Evolutionary conservation across 2,888 invertebrate genomes (phyloP), one percentile per base, ranked within the genome.

Genomic region (Drosophila conformis): DNA sequence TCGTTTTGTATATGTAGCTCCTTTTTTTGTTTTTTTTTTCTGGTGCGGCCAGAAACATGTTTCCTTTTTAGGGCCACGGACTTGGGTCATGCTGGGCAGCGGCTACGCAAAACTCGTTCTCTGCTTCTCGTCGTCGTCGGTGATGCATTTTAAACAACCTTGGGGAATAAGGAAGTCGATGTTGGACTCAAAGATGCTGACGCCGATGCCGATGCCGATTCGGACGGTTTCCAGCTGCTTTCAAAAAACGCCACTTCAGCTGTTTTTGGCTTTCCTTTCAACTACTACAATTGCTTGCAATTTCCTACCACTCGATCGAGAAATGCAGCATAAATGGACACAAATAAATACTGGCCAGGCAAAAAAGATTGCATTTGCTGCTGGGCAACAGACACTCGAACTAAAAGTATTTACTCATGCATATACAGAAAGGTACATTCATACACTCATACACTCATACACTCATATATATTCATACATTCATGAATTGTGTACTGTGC

Each of bases 111-210:
- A 89, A 86, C 85, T 78, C 51, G 84, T 87, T 84, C 69, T 72
- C 66, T 76, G 52, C 36, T 27, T 49, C 42, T 15, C 33, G 35
- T 25, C 35, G 36, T 40, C 21, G 51, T 38, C 59, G 67, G 57
- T 56, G 54, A 52, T 80, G 80, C 81, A 74, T 77, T 71, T 81
- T 58, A 76, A 87, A 81, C 81, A 89, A 83, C 87, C 86, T 87
- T 87, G 86, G 83, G 72, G 73, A 85, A 89, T 74, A 87, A 89
- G 89, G 86, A 87, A 89, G 88, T 82, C 79, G 65, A 27, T 56
- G 48, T 58, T 54, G 54, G 35, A 67, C 62, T 52, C 49, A 48
- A 46, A 53, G 77, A 53, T 21, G 38, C 69, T 67, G 61, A 68
- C 52, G 72, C 49, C 54, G 69, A 60, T 46, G 25, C 29, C 52